Conservation (phyloP, 2,113 vertebrate genomes). For the Myrmecobius fasciatus region DNA sequence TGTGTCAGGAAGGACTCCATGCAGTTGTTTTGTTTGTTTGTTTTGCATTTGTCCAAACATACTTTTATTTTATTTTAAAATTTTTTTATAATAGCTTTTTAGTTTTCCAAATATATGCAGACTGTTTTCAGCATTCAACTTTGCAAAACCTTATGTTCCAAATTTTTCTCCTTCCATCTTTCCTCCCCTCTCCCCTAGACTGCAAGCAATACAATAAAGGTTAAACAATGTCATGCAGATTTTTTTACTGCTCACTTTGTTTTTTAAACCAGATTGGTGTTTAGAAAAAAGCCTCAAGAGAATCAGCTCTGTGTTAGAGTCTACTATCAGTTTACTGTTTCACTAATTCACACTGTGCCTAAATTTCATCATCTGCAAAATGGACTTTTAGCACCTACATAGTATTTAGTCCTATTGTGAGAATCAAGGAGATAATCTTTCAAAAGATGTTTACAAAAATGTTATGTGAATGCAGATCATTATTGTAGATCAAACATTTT, state of each 20-base stretch:
- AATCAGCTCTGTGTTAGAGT: not conserved
- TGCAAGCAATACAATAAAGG: no score
- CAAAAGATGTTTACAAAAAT: not conserved
- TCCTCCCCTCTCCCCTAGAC: no score
- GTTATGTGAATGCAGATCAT: not conserved
- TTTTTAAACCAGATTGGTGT: not conserved
- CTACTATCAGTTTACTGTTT: not conserved
- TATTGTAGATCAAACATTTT: not conserved
- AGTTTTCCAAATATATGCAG: no score
- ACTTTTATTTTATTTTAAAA: no score
- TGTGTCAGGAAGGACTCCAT: not conserved
- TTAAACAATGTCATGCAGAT: no score
- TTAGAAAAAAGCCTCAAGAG: not conserved
- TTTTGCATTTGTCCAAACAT: no score
- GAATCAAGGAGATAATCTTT: not conserved
- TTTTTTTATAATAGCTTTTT: no score
- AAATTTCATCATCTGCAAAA: constrained; percentile 18
- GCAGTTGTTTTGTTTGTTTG: constrained; percentile 35
- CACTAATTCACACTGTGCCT: not conserved
- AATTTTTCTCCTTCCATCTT: no score
- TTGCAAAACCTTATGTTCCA: no score
- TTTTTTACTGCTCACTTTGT: constrained; percentile 40
- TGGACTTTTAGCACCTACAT: not conserved
- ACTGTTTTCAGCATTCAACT: no score
- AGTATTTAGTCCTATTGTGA: not conserved